Percentiles rank a stretch among this genome's conserved stretches.
phyloP scores from a whole-genome alignment of 2,113 vertebrate species.

The Rafetus swinhoei region DNA sequence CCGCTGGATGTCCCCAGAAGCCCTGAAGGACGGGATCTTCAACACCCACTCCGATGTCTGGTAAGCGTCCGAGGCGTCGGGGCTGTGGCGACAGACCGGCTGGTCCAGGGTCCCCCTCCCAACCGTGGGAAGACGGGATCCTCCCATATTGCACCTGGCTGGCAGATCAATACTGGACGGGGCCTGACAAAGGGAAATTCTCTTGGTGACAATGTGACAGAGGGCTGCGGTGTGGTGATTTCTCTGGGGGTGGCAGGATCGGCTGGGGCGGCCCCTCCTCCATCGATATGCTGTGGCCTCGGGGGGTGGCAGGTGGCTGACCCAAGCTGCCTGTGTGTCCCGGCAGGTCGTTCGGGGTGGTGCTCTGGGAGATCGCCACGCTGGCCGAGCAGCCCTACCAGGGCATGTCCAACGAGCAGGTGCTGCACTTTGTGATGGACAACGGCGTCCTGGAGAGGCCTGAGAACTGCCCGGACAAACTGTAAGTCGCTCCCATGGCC shows the following conservation, averaged over 20 bases:
- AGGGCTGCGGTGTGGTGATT: not conserved
- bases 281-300: not conserved
- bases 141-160: not conserved
- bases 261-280: not conserved
- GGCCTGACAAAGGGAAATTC: not conserved
- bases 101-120: not conserved
- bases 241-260: not conserved
- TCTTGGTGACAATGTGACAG: not conserved
- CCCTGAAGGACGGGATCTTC: slow-evolving; percentile 86
- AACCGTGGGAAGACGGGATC: not conserved
- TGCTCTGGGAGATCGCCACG: slow-evolving; percentile 85
- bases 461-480: slow-evolving; percentile 74
- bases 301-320: not conserved
- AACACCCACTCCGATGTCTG: slow-evolving; percentile 83
- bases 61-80: slow-evolving; percentile 36
- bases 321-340: fast-evolving
- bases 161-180: not conserved
- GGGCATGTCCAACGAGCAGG: slow-evolving; percentile 86
- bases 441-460: slow-evolving; percentile 78
- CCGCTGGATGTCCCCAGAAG: slow-evolving; percentile 86
- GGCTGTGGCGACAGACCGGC: fast-evolving
- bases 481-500: slow-evolving; percentile 73
- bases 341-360: slow-evolving; percentile 83
- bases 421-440: slow-evolving; percentile 84
- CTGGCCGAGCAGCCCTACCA: slow-evolving; percentile 86